These are phyloP conservation scores for Neoaliturus tenellus DNA, from an alignment of 2,888 invertebrate species.

Conservation along the genomic window DNA sequence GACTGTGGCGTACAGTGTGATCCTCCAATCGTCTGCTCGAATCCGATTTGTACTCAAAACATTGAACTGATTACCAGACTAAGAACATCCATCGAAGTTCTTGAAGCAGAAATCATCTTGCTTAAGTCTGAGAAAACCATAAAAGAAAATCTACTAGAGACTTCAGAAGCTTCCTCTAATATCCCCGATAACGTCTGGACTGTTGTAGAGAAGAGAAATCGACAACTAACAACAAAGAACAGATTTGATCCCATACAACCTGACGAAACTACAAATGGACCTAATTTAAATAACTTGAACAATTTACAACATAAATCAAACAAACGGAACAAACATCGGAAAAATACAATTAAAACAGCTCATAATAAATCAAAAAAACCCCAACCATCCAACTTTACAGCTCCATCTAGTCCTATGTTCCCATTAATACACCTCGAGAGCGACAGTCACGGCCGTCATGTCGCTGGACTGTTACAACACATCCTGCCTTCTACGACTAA, in stretches of 20 bases:
- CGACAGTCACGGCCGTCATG: slow-evolving; percentile 1
- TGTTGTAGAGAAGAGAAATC: not conserved
- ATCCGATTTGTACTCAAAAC: not conserved
- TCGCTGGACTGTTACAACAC: not conserved
- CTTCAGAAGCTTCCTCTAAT: too few species aligned
- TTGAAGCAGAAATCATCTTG: not conserved
- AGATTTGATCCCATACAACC: not conserved
- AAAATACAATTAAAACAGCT: too few species aligned
- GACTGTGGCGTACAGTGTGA: not conserved
- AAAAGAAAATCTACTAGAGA: not conserved
- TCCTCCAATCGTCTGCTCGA: not conserved
- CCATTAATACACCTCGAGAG: not conserved
- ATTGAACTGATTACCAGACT: not conserved
- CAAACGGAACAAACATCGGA: too few species aligned
- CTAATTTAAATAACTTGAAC: too few species aligned
- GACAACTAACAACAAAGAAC: not conserved
- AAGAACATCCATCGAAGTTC: not conserved
- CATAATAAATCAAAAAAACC: too few species aligned
- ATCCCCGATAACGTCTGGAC: too few species aligned
- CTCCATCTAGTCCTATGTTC: not conserved
- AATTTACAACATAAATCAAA: too few species aligned
- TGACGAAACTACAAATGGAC: too few species aligned
- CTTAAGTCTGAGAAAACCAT: too few species aligned
- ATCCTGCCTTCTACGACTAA: not conserved
- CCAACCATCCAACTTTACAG: too few species aligned